Conservation (phyloP, 2,797 vertebrate species). For the Acanthornis magna region DNA sequence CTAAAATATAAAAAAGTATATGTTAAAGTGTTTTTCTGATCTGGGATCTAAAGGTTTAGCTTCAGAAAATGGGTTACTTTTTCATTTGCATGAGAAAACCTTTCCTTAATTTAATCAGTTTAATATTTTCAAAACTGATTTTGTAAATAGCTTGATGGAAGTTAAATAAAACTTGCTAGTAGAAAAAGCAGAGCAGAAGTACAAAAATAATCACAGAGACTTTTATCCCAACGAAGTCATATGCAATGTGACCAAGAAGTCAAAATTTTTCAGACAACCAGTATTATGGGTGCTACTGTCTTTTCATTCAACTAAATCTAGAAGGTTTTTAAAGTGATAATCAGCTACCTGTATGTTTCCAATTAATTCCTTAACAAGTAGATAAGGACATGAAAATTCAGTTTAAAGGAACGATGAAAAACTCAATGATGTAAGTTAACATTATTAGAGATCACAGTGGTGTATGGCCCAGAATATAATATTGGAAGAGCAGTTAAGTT, state of each 20-base stretch:
- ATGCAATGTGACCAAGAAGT: background rate
- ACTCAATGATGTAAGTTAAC: background rate
- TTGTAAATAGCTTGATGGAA: background rate
- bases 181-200: background rate
- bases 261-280: background rate
- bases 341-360: background rate
- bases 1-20: background rate
- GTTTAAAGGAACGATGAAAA: background rate
- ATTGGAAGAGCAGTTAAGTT: background rate
- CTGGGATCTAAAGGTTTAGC: background rate
- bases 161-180: background rate
- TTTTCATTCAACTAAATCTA: slow-evolving; percentile 39
- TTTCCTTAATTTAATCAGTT: background rate
- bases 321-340: background rate
- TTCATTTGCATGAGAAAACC: background rate
- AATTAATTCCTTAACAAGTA: background rate
- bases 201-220: background rate
- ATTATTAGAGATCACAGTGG: background rate
- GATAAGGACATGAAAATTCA: background rate
- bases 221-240: background rate
- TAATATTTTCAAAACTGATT: background rate
- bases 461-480: background rate
- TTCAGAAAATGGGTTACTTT: background rate
- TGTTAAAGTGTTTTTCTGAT: background rate
- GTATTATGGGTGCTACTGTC: background rate